phyloP scores from a whole-genome alignment of 2,113 vertebrate species.

The Cervus canadensis region DNA sequence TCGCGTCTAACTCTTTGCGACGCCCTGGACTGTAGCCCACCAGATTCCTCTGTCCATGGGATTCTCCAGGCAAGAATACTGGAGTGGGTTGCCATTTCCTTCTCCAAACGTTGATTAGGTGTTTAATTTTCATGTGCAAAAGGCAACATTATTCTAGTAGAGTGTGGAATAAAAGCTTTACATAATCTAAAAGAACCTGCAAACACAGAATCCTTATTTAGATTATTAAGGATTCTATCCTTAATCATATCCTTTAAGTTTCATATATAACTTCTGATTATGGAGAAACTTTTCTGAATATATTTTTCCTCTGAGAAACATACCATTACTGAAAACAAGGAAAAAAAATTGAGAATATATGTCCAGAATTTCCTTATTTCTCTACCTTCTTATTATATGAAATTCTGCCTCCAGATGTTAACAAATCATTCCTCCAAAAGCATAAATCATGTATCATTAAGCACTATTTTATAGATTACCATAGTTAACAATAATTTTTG shows the following conservation, averaged over 20 bases:
- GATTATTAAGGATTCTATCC: not conserved
- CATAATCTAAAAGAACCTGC: not conserved
- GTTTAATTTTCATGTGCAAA: not conserved
- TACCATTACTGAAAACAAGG: not conserved
- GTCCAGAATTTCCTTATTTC: not conserved
- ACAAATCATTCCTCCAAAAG: slow-evolving; percentile 11
- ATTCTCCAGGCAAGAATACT: not conserved
- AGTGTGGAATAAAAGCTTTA: not conserved
- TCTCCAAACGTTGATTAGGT: not conserved
- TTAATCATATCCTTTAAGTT: not conserved
- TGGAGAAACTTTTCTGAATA: not conserved
- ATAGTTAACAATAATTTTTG: slow-evolving; percentile 14
- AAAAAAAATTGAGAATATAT: not conserved
- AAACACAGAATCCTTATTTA: not conserved
- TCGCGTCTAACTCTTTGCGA: not conserved
- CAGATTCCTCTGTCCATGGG: not conserved
- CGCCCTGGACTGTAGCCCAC: not conserved
- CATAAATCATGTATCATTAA: not conserved
- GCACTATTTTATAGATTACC: not conserved
- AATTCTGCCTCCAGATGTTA: not conserved
- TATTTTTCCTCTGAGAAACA: not conserved
- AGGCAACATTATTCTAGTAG: not conserved
- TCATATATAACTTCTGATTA: not conserved
- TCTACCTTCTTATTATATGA: not conserved
- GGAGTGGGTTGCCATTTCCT: not conserved